Conservation (phyloP, 2,888 invertebrate genomes). For the Drosophila buzzatii region DNA sequence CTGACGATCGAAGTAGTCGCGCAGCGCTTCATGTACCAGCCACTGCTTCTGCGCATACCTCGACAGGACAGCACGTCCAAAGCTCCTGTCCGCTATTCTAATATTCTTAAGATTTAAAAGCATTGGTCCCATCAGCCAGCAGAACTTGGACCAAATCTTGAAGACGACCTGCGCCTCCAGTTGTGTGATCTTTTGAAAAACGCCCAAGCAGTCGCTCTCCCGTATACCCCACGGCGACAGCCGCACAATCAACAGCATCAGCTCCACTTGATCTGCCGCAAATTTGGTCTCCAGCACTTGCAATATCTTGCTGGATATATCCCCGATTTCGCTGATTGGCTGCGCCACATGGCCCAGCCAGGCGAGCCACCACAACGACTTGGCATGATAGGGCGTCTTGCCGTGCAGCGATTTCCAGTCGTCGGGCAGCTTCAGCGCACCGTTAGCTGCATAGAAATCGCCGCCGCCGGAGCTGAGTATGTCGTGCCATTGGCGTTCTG, state of each 20-base stretch:
- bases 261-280: conserved; percentile 88
- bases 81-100: conserved; percentile 83
- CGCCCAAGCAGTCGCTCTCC: conserved; percentile 89
- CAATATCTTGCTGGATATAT: conserved; percentile 88
- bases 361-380: conserved; percentile 88
- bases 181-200: conserved; percentile 82
- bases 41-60: conserved; percentile 82
- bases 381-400: conserved; percentile 84
- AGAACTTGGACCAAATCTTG: conserved; percentile 85
- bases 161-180: conserved; percentile 82
- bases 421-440: conserved; percentile 82
- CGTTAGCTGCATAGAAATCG: conserved; percentile 84
- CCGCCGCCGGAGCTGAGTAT: conserved; percentile 83
- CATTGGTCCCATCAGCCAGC: conserved; percentile 85
- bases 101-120: conserved; percentile 83
- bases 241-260: conserved; percentile 90
- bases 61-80: conserved; percentile 80
- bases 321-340: conserved; percentile 86
- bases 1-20: conserved; percentile 82
- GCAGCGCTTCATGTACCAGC: conserved; percentile 81
- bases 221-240: conserved; percentile 92
- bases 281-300: conserved; percentile 89
- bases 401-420: conserved; percentile 81
- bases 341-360: conserved; percentile 87
- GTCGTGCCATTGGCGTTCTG: conserved; percentile 84